These are phyloP conservation scores for Masnerella sp. DNA, from an alignment of 2,888 invertebrate genomes.

Conservation along the genomic window DNA sequence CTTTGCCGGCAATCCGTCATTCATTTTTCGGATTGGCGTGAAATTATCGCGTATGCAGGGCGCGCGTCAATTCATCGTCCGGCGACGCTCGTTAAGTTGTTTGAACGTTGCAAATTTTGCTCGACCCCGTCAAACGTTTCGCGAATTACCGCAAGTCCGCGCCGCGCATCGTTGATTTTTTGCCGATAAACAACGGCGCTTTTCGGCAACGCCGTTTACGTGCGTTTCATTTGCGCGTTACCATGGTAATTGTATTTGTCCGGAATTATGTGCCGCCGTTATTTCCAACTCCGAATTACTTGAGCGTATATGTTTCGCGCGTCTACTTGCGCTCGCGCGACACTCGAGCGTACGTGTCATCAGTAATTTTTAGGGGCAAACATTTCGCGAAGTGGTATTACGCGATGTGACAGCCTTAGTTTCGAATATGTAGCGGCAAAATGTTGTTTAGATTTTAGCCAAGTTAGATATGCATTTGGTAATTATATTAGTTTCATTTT, in stretches of 20 bases:
- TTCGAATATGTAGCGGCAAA: too few relatives aligned
- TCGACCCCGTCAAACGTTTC: constrained; percentile 56
- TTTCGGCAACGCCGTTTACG: constrained; percentile 28
- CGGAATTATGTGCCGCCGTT: constrained; percentile 32
- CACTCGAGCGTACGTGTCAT: too few relatives aligned
- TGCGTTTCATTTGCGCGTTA: constrained; percentile 46
- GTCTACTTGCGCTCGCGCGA: background rate
- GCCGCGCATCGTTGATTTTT: constrained; percentile 50
- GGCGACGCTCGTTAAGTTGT: constrained; percentile 55
- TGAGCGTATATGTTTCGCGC: background rate
- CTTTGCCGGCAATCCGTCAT: constrained; percentile 43
- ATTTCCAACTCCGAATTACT: constrained; percentile 29
- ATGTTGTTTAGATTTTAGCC: too few relatives aligned
- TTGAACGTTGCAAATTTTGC: constrained; percentile 58
- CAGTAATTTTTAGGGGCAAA: too few relatives aligned
- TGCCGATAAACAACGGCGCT: constrained; percentile 38
- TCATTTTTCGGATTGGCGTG: constrained; percentile 58
- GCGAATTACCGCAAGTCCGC: constrained; percentile 51
- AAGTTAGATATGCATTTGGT: too few relatives aligned
- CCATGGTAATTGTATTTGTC: constrained; percentile 44
- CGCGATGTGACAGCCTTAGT: too few relatives aligned
- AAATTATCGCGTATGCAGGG: constrained; percentile 61
- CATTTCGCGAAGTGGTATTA: too few relatives aligned
- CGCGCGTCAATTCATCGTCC: constrained; percentile 61
- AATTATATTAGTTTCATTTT: too few relatives aligned